These are phyloP conservation scores for Istiophorus platypterus DNA, from an alignment of 2,113 vertebrate species.

Conservation along the genomic window DNA sequence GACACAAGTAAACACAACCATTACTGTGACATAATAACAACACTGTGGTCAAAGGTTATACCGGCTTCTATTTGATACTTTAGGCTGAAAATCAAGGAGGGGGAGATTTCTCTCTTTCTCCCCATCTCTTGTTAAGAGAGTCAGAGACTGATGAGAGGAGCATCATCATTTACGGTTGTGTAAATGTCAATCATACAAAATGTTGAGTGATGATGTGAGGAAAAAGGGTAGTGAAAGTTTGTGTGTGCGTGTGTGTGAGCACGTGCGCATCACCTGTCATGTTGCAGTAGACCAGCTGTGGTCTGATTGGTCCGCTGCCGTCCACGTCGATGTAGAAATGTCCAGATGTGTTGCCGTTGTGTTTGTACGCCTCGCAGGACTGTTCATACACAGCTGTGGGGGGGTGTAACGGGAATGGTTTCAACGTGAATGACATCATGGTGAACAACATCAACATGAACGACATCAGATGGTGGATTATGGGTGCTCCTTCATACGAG, in stretches of 20 bases:
- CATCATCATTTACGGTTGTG: slow-evolving; percentile 33
- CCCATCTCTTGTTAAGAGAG: neutral
- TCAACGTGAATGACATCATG: neutral
- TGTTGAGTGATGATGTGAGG: neutral
- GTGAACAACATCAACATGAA: slow-evolving; percentile 1
- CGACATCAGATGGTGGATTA: neutral
- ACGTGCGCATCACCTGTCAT: slow-evolving; percentile 80
- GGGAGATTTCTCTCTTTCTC: neutral
- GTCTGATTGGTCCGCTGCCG: slow-evolving; percentile 88
- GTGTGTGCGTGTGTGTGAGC: neutral
- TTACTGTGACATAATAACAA: neutral
- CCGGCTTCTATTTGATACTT: too few species aligned
- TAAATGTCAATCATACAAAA: slow-evolving; percentile 18
- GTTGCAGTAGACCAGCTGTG: slow-evolving; percentile 90
- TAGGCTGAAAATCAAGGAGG: neutral
- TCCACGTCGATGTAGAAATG: slow-evolving; percentile 91
- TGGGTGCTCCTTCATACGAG: neutral
- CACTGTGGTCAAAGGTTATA: neutral
- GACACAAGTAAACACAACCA: neutral
- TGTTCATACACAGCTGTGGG: slow-evolving; percentile 85
- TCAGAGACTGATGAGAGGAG: slow-evolving; percentile 10
- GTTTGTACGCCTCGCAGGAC: slow-evolving; percentile 92
- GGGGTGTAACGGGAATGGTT: slow-evolving; percentile 39
- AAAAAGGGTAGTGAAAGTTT: neutral
- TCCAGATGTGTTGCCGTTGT: slow-evolving; percentile 88